phyloP scores from a whole-genome alignment of 2,797 vertebrate species.

The Centropyge bicolor region DNA sequence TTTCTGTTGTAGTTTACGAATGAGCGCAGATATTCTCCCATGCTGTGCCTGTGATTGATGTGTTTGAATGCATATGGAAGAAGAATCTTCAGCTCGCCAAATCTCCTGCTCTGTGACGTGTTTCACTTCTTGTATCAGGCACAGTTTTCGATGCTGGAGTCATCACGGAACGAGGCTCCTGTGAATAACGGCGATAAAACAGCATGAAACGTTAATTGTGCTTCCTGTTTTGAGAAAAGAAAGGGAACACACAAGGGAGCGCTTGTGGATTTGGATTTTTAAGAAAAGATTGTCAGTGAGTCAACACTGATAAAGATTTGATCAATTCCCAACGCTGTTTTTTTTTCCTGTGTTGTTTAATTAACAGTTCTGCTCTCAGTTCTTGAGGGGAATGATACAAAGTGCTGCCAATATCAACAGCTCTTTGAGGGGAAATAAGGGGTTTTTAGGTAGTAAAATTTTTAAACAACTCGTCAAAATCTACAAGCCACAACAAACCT shows the following conservation, averaged over 20 bases:
- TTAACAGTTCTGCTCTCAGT: constrained; percentile 28
- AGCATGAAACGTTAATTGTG: constrained; percentile 26
- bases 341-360: constrained; percentile 26
- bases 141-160: not conserved
- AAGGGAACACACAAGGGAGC: constrained; percentile 21
- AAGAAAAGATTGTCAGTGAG: constrained; percentile 32
- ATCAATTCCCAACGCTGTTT: constrained; percentile 15
- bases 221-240: constrained; percentile 17
- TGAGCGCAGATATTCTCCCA: constrained; percentile 10
- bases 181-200: constrained; percentile 32
- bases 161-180: constrained; percentile 28
- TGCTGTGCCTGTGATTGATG: constrained; percentile 39
- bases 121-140: constrained; percentile 7
- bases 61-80: constrained; percentile 13
- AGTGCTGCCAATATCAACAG: constrained; percentile 40
- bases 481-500: not conserved
- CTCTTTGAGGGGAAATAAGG: not conserved
- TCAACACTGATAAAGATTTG: constrained; percentile 40
- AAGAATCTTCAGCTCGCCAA: constrained; percentile 20
- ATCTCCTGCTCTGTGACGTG: constrained; percentile 13
- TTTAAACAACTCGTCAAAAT: constrained; percentile 4
- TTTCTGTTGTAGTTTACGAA: constrained; percentile 30
- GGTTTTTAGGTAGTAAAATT: not conserved
- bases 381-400: constrained; percentile 6
- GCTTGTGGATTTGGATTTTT: constrained; percentile 39